Base-by-base conservation (phyloP, 2,113 vertebrate genomes). In the Equus quagga region DNA sequence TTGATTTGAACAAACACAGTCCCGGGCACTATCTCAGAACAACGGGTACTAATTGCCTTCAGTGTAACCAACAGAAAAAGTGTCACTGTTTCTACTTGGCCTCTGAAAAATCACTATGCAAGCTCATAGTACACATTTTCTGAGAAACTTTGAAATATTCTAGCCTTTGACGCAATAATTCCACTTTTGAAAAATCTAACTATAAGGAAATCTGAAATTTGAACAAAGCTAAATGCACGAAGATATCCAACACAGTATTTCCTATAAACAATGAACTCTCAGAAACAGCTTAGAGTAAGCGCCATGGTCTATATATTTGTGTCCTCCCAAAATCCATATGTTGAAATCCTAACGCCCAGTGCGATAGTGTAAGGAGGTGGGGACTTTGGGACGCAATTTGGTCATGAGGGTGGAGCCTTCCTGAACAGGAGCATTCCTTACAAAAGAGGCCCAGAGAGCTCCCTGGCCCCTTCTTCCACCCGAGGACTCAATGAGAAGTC, bases 381-480 rank as follows among this genome's bases (percentile, higher is more conserved):
- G 33, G 9, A 2, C 14, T 44, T 28, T 17, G 14, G 21, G 56
- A 24, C 46, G 17, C 2, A 11, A 44, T 23, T 4, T 23, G 58
- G 9, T 36, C 28, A 1, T 0, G 8, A 26, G 31, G 36, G 21
- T 7, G 33, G 12, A 18, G 18, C 0, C 49, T 31, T 56, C 49
- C 18, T 19, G 15, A 33, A 5, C 0, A 3, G 58, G 31, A 60
- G 7, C 11, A 1, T 0, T 3, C n/a, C 15, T 51, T 18, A 28
- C 5, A 24, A n/a, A 28, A 18, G 70, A 28, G 8, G 23, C 17
- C 31, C 67, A 13, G 0, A 1, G 12, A 6, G 15, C 64, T 14
- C 31, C 41, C 23, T 26, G 0, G 28, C 8, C 33, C 70, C 28
- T n/a, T 9, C 69, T 5, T 1, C 67, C 14, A 3, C 0, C 21